Evolutionary conservation across 2,797 vertebrate genomes (phyloP).

Genomic region (Sebastes baramenuke): DNA sequence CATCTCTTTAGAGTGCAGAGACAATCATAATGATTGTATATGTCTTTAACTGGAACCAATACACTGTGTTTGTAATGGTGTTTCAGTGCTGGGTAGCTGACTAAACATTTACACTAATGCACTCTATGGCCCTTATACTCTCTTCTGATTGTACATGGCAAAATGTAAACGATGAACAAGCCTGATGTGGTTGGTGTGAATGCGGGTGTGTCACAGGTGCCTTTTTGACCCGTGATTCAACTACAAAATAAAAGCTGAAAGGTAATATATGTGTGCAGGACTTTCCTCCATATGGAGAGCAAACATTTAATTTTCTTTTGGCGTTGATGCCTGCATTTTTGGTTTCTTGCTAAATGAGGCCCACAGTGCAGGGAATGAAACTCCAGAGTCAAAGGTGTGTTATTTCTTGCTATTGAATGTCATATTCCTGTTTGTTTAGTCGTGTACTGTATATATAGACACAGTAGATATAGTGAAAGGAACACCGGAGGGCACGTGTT

Average conservation of each 20-base stretch:
- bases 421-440: neutral
- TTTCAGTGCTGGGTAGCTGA: neutral
- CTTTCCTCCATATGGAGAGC: neutral
- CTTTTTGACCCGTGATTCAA: neutral
- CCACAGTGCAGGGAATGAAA: neutral
- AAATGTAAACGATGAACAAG: neutral
- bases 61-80: neutral
- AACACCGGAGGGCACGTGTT: neutral
- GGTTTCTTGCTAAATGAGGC: neutral
- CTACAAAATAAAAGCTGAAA: neutral
- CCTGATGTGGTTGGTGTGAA: neutral
- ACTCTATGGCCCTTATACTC: neutral
- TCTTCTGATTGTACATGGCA: neutral
- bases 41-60: neutral
- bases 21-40: neutral
- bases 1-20: conserved; percentile 2
- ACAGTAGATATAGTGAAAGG: neutral
- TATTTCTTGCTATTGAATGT: neutral
- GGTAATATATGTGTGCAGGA: neutral
- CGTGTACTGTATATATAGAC: neutral
- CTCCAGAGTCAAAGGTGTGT: neutral
- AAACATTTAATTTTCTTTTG: neutral
- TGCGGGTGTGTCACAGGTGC: neutral
- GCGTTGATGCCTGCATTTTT: neutral
- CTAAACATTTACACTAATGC: neutral